Base-by-base conservation (phyloP, 2,113 vertebrate genomes). In the Calypte anna region DNA sequence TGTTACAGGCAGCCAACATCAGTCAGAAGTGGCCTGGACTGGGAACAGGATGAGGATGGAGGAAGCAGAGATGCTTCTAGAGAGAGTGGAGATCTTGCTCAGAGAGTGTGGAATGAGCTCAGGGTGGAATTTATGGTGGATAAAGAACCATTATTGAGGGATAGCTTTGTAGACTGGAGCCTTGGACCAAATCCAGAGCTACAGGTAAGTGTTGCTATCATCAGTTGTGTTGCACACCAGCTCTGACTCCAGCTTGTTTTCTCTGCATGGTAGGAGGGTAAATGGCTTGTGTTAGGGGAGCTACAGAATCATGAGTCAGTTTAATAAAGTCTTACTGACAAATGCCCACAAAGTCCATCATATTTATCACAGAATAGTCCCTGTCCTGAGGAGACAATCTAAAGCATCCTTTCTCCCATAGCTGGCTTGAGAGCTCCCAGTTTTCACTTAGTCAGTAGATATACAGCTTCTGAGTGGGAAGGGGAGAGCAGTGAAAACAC, bases 201-300 rank as follows among this genome's bases (percentile, higher is more conserved):
- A 21, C 0, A 1, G 28, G 15, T 31, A 22, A 7, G 27, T 36
- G 85, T 62, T 3, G 3, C 7, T 1, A 19, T 5, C 54, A 21
- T 8, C 58, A 27, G 40, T 9, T 78, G 70, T 44, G 82, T 50
- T 82, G 21, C 73, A 46, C 73, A 76, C 25, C 61, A 81, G 28
- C 50, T 55, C 70, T 53, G 75, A 55, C 58, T 44, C 40, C 40
- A 73, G n/a, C 23, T 73, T 7, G 70, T 55, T 31, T 13, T 12
- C 68, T 86, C 59, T 4, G 1, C 11, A 3, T 0, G 3, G 18
- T 31, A 18, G 44, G 12, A 76, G 46, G 38, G 67, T 58, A 63
- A 90, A 91, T 40, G 43, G 7, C 48, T 79, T 76, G 72, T 66
- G 25, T 36, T 44, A n/a, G 33, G 22, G 38, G 31, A 77, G 33